Percentiles rank a stretch among this genome's conserved stretches.
Evolutionary conservation across 2,797 vertebrate genomes (phyloP).

Genomic region (Miichthys miiuy): DNA sequence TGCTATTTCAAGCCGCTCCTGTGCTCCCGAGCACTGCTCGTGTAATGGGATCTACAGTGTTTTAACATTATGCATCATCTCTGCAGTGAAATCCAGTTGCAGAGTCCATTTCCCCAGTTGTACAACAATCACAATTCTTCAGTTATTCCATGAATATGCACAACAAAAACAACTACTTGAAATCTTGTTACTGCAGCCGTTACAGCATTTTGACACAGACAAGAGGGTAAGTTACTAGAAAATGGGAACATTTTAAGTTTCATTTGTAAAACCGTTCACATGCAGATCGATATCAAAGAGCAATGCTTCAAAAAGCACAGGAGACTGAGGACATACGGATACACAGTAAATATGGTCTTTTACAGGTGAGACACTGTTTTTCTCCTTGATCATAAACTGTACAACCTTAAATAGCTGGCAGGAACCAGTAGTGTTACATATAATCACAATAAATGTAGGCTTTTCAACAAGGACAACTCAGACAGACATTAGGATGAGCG

Average conservation of each 20-base stretch:
- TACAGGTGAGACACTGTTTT: constrained; percentile 38
- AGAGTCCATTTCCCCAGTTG: background rate
- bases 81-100: constrained; percentile 11
- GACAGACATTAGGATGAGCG: constrained; percentile 1
- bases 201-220: constrained; percentile 26
- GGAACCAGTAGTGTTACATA: constrained; percentile 13
- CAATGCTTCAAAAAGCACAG: constrained; percentile 33
- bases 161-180: constrained; percentile 18
- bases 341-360: constrained; percentile 49
- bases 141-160: background rate
- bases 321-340: background rate
- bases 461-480: background rate
- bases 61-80: background rate
- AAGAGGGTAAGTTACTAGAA: constrained; percentile 16
- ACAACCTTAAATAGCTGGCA: constrained; percentile 11
- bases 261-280: constrained; percentile 34
- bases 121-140: constrained; percentile 1
- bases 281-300: constrained; percentile 51
- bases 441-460: constrained; percentile 24
- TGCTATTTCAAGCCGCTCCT: constrained; percentile 2
- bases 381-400: constrained; percentile 24
- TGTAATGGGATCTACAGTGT: background rate
- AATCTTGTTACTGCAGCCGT: constrained; percentile 11
- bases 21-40: background rate
- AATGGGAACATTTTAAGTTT: constrained; percentile 14